A percentile compares a stretch with the other conserved stretches of the same genome.
These are phyloP conservation scores for Clupea harengus DNA, from an alignment of 2,113 vertebrate genomes.

Conservation along the genomic window DNA sequence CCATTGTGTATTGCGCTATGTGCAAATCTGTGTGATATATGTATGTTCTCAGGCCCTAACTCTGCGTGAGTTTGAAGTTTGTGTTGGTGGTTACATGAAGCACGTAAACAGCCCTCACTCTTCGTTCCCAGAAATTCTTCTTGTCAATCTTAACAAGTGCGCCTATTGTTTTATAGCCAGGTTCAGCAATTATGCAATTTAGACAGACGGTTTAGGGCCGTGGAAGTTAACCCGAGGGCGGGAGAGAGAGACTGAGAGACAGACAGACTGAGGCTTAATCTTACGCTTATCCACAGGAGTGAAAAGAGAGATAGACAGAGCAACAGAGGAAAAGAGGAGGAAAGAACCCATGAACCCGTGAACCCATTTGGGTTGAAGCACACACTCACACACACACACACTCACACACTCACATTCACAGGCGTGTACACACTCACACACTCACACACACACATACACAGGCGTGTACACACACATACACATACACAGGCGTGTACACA, in stretches of 20 bases:
- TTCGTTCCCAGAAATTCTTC: conserved; percentile 38
- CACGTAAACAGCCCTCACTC: conserved; percentile 27
- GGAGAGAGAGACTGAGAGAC: not conserved
- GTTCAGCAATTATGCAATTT: conserved; percentile 34
- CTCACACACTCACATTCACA: no score
- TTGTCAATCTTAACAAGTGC: conserved; percentile 36
- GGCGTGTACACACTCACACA: not conserved
- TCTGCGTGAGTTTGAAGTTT: conserved; percentile 11
- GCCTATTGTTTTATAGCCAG: conserved; percentile 38
- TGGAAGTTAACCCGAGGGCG: conserved; percentile 1
- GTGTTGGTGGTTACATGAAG: not conserved
- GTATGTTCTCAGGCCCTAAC: conserved; percentile 20
- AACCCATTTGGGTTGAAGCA: not conserved
- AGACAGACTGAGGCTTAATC: not conserved
- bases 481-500: not conserved
- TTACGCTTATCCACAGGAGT: not conserved
- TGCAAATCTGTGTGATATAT: conserved; percentile 32
- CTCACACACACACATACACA: no score
- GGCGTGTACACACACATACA: not conserved
- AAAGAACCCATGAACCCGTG: no score
- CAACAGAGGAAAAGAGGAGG: not conserved
- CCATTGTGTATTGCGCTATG: conserved; percentile 24
- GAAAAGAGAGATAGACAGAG: not conserved
- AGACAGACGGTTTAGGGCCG: conserved; percentile 24
- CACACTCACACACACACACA: not conserved